phyloP scores from a whole-genome alignment of 1,140 invertebrate species.

The Vanessa tameamea region DNA sequence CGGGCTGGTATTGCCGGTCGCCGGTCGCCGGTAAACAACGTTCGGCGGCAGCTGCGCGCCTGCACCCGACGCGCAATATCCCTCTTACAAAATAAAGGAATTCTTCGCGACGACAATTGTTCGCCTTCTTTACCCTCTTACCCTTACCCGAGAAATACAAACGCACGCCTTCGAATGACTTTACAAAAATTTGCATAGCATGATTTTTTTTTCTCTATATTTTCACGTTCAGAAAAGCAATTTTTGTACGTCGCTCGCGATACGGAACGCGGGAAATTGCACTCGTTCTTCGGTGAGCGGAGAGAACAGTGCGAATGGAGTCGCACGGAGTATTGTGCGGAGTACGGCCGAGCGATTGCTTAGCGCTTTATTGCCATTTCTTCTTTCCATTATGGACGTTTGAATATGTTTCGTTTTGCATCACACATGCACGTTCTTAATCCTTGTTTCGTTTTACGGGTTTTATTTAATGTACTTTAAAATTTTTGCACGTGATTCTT shows the following conservation, averaged over 20 bases:
- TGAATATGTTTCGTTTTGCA: constrained; percentile 43
- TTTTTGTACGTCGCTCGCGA: constrained; percentile 77
- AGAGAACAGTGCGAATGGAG: constrained; percentile 66
- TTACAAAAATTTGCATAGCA: constrained; percentile 79
- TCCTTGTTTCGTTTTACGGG: neutral
- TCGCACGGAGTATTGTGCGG: constrained; percentile 62
- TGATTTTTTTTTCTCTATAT: constrained; percentile 73
- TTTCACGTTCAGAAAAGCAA: constrained; percentile 78
- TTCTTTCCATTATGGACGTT: constrained; percentile 57
- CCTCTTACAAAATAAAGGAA: constrained; percentile 76
- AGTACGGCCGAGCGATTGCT: constrained; percentile 64
- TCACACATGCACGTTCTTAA: constrained; percentile 13
- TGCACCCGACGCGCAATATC: constrained; percentile 78
- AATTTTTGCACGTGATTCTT: neutral
- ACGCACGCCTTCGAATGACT: constrained; percentile 78
- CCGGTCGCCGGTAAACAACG: constrained; percentile 63
- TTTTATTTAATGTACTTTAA: neutral
- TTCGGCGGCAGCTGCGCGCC: constrained; percentile 60
- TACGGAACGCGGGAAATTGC: constrained; percentile 77
- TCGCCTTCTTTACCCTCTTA: constrained; percentile 74
- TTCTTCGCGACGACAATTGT: constrained; percentile 74
- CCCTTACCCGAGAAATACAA: constrained; percentile 76
- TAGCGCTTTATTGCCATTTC: constrained; percentile 64
- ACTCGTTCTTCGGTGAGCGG: constrained; percentile 60
- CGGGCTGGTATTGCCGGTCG: constrained; percentile 55